phyloP scores from a whole-genome alignment of 2,797 vertebrate species.

The Oreochromis grahami region DNA sequence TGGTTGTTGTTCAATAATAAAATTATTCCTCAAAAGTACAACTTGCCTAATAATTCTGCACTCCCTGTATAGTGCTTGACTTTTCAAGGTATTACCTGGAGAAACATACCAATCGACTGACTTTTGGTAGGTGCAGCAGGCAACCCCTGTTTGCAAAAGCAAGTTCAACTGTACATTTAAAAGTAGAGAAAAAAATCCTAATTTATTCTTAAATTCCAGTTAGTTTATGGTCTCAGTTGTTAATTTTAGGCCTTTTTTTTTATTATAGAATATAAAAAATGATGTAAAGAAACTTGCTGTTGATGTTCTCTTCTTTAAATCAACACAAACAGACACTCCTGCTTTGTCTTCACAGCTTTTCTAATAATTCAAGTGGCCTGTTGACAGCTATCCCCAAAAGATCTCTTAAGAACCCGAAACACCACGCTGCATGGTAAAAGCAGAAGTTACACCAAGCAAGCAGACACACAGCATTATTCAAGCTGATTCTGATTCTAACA shows the following conservation, averaged over 20 bases:
- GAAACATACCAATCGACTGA: too few species aligned
- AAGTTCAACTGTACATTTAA: too few species aligned
- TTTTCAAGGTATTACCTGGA: too few species aligned
- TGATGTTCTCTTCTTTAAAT: background rate
- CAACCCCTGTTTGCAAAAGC: too few species aligned
- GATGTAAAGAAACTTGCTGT: background rate
- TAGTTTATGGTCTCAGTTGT: too few species aligned
- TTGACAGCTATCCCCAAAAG: constrained; percentile 33
- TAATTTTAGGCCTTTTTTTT: background rate
- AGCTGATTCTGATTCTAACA: constrained; percentile 13
- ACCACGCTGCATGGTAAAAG: background rate
- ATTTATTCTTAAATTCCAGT: too few species aligned
- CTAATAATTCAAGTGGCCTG: background rate
- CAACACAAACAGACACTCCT: background rate
- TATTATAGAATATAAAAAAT: background rate
- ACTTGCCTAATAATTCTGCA: too few species aligned
- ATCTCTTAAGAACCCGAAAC: constrained; percentile 16
- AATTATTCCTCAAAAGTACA: too few species aligned
- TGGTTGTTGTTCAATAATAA: too few species aligned
- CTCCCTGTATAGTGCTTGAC: too few species aligned
- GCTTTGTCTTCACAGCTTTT: background rate
- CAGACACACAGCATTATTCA: background rate
- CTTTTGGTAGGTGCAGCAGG: too few species aligned
- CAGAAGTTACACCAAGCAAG: constrained; percentile 9
- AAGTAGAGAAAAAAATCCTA: too few species aligned